Evolutionary conservation across 2,888 invertebrate species (phyloP).

Genomic region (Folsomia candida): DNA sequence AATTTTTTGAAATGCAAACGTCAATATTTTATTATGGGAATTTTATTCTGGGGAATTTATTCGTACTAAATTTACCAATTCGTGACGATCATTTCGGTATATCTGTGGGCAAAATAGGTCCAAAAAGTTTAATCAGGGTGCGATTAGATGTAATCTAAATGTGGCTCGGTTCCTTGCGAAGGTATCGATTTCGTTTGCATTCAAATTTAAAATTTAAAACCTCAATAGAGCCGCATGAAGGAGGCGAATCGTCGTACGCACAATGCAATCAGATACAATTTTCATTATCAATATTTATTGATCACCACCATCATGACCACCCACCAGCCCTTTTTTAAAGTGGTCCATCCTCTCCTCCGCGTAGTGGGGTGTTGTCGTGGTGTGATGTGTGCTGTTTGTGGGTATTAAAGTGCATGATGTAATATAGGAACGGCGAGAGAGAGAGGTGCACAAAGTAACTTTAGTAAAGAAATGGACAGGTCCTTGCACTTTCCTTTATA

Average conservation of each 20-base stretch:
- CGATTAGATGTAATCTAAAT: too few relatives aligned
- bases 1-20: background rate
- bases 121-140: background rate
- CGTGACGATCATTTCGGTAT: background rate
- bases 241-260: too few relatives aligned
- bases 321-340: conserved; percentile 7
- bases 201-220: background rate
- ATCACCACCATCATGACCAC: conserved; percentile 12
- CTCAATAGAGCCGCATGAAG: background rate
- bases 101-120: background rate
- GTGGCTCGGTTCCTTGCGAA: background rate
- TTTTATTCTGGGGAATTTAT: background rate
- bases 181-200: background rate
- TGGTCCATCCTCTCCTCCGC: background rate
- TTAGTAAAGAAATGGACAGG: background rate
- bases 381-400: too few relatives aligned
- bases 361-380: background rate
- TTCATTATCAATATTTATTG: conserved; percentile 20
- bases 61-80: background rate
- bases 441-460: background rate
- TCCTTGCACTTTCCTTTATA: background rate
- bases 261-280: conserved; percentile 8
- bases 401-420: too few relatives aligned
- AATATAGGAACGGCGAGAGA: too few relatives aligned
- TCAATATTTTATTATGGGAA: background rate